These are phyloP conservation scores for Parnassius apollo DNA, from an alignment of 2,888 invertebrate genomes.

Conservation along the genomic window DNA sequence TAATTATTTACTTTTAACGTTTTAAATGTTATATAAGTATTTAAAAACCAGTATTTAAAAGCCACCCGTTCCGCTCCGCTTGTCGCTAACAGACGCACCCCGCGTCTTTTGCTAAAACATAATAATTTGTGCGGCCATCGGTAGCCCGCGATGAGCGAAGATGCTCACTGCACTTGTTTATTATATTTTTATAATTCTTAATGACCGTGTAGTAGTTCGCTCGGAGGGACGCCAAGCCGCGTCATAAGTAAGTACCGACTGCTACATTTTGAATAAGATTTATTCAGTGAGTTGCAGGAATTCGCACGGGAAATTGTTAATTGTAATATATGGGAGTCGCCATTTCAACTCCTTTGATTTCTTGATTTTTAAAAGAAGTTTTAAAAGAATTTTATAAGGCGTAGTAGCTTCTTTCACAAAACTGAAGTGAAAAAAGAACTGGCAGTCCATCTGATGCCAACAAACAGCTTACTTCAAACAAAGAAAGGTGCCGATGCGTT, in stretches of 20 bases:
- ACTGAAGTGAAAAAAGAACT: no score
- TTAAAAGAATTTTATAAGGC: no score
- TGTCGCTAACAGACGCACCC: slow-evolving; percentile 30
- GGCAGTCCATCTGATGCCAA: no score
- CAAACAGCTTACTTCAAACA: no score
- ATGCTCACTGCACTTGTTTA: slow-evolving; percentile 43
- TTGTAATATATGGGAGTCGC: not conserved
- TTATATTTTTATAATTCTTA: slow-evolving; percentile 70
- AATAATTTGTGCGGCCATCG: slow-evolving; percentile 55
- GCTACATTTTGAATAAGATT: slow-evolving; percentile 17
- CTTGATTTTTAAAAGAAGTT: not conserved
- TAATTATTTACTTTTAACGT: no score
- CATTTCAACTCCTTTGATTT: not conserved
- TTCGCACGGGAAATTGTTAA: not conserved
- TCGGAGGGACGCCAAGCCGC: slow-evolving; percentile 37
- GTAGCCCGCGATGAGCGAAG: slow-evolving; percentile 41
- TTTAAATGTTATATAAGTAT: no score
- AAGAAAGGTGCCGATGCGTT: no score
- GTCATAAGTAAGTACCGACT: slow-evolving; percentile 23
- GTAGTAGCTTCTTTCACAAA: no score
- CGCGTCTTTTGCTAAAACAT: slow-evolving; percentile 39
- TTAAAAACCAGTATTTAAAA: not conserved
- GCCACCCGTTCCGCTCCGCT: not conserved
- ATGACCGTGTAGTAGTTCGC: slow-evolving; percentile 49
- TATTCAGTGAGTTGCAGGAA: slow-evolving; percentile 12